phyloP scores from a whole-genome alignment of 2,797 vertebrate genomes.

The Cynodonichthys magdalenae region DNA sequence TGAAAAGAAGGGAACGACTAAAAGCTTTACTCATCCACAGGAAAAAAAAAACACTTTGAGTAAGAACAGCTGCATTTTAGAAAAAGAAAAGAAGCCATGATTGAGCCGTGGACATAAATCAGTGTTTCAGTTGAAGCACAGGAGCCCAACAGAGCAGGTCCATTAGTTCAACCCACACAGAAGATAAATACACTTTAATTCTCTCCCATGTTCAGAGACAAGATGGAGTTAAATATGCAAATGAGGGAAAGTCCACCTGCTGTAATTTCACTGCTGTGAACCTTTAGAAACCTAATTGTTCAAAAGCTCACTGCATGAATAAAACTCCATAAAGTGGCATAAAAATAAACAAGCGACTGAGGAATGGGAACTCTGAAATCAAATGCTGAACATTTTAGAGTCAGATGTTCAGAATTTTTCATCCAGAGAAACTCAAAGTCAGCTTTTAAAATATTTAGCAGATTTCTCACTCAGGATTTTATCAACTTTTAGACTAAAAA shows the following conservation, averaged over 20 bases:
- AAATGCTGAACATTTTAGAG: background rate
- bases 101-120: conserved; percentile 16
- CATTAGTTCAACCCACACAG: conserved; percentile 38
- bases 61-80: conserved; percentile 20
- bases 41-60: background rate
- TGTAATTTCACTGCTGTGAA: background rate
- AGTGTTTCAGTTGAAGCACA: conserved; percentile 14
- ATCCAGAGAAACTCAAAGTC: too few relatives aligned
- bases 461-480: too few relatives aligned
- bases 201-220: conserved; percentile 19
- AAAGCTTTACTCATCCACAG: background rate
- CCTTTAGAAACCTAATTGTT: background rate
- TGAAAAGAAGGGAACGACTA: conserved; percentile 6
- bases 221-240: conserved; percentile 42
- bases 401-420: background rate
- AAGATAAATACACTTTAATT: conserved; percentile 26
- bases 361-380: background rate
- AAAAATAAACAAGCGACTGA: too few relatives aligned
- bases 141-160: conserved; percentile 18
- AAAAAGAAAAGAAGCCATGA: conserved; percentile 7
- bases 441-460: too few relatives aligned
- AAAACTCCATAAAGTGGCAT: too few relatives aligned
- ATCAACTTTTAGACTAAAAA: too few relatives aligned
- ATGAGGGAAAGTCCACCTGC: conserved; percentile 6
- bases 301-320: too few relatives aligned